Conservation (phyloP, 2,888 invertebrate species). For the Elgonia sp. region DNA sequence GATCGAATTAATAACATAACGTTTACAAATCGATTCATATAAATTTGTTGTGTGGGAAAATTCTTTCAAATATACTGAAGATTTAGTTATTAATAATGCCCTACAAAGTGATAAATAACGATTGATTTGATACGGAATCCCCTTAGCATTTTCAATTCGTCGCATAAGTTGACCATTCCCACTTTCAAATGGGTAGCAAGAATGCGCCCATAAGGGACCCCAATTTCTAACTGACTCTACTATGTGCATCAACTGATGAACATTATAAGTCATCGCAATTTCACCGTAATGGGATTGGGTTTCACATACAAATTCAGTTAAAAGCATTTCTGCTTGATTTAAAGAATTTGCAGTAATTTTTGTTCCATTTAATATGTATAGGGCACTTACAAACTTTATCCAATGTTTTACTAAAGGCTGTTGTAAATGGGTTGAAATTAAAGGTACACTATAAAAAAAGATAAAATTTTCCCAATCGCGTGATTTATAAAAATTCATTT, state of each 20-base stretch:
- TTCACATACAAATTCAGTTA: too few species aligned
- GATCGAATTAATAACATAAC: background rate
- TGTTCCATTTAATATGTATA: too few species aligned
- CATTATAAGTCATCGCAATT: too few species aligned
- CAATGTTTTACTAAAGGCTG: too few species aligned
- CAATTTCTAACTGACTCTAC: slow-evolving; percentile 19
- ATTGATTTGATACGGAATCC: slow-evolving; percentile 43
- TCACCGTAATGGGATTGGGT: slow-evolving; percentile 5
- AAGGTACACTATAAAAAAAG: too few species aligned
- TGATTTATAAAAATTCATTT: background rate
- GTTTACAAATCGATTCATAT: slow-evolving; percentile 25
- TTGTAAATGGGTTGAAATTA: too few species aligned
- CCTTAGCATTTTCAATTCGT: slow-evolving; percentile 31
- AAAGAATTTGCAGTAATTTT: too few species aligned
- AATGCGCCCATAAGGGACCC: slow-evolving; percentile 26
- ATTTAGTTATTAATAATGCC: background rate
- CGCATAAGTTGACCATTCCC: slow-evolving; percentile 39
- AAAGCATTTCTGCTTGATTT: too few species aligned
- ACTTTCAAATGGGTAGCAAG: slow-evolving; percentile 41
- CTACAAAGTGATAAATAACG: slow-evolving; percentile 25
- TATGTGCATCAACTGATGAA: slow-evolving; percentile 18
- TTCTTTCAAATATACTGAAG: background rate
- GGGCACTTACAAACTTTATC: too few species aligned
- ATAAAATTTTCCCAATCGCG: background rate
- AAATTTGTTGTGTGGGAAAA: slow-evolving; percentile 5